Percentiles rank a stretch among this genome's conserved stretches.
These are phyloP conservation scores for Spicauda simplicius DNA, from an alignment of 2,888 invertebrate genomes.

Conservation along the genomic window DNA sequence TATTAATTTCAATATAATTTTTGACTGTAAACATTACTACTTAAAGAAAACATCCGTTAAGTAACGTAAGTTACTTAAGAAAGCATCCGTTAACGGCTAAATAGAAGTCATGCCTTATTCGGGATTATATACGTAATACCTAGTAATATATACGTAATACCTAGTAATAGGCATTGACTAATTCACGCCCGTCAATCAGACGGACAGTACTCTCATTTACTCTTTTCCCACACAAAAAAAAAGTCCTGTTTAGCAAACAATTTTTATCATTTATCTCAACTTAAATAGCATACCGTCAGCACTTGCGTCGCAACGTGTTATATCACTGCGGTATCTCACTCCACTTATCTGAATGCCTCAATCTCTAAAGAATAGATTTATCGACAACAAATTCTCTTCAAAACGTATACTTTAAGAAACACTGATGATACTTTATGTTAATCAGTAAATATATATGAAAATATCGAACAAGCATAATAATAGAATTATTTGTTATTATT, in stretches of 20 bases:
- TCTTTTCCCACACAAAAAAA: not conserved
- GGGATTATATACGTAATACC: too few species aligned
- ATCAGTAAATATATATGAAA: too few species aligned
- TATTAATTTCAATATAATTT: too few species aligned
- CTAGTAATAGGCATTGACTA: too few species aligned
- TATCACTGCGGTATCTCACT: conserved; percentile 16
- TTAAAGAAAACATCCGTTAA: too few species aligned
- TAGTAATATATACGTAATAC: too few species aligned
- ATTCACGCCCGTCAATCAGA: not conserved
- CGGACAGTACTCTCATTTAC: not conserved
- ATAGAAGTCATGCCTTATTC: too few species aligned
- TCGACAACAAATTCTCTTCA: not conserved
- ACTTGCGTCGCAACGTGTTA: conserved; percentile 17
- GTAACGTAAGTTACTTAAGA: too few species aligned
- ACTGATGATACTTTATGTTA: not conserved
- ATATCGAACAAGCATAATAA: too few species aligned
- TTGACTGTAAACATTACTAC: too few species aligned
- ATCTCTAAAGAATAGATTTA: conserved; percentile 5
- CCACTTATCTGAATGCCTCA: conserved; percentile 9
- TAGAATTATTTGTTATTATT: too few species aligned
- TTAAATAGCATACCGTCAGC: conserved; percentile 23
- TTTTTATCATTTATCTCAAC: conserved; percentile 21
- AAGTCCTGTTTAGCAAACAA: conserved; percentile 16
- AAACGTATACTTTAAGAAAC: not conserved
- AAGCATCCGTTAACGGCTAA: too few species aligned